phyloP scores from a whole-genome alignment of 2,888 invertebrate species.

The Helicoverpa assulta region DNA sequence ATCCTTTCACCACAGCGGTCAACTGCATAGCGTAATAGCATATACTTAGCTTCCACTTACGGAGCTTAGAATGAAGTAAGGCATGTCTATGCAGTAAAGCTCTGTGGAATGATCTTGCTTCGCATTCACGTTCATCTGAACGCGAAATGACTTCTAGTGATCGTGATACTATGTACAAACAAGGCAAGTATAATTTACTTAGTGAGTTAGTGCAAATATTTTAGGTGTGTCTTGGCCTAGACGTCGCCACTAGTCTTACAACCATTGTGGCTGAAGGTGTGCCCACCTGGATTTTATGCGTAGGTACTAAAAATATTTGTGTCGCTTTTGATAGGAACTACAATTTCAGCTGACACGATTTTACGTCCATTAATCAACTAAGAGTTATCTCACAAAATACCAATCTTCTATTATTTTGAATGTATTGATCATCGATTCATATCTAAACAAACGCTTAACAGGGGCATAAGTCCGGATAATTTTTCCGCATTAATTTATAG shows the following conservation, averaged over 20 bases:
- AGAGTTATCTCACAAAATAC: constrained; percentile 7
- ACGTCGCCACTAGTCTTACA: constrained; percentile 40
- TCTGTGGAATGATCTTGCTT: constrained; percentile 61
- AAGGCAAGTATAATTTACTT: constrained; percentile 62
- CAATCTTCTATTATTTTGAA: constrained; percentile 3
- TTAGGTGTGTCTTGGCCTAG: constrained; percentile 63
- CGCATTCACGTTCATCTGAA: constrained; percentile 60
- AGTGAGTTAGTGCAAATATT: constrained; percentile 62
- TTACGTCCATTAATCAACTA: constrained; percentile 3
- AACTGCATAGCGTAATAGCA: constrained; percentile 40
- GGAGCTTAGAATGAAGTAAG: constrained; percentile 67
- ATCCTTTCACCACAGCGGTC: constrained; percentile 67
- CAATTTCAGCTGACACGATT: constrained; percentile 1
- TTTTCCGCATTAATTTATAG: constrained; percentile 44
- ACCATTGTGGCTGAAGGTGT: constrained; percentile 31
- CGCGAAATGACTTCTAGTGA: constrained; percentile 64
- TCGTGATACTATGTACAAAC: constrained; percentile 68
- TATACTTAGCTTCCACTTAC: constrained; percentile 50
- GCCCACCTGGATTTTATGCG: constrained; percentile 18
- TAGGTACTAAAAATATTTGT: constrained; percentile 35
- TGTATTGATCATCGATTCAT: background rate
- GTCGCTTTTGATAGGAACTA: constrained; percentile 5
- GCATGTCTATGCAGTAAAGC: constrained; percentile 54
- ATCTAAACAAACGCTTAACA: constrained; percentile 8
- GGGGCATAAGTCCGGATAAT: constrained; percentile 8